phyloP scores from a whole-genome alignment of 2,113 vertebrate species.

The Prunella himalayana region DNA sequence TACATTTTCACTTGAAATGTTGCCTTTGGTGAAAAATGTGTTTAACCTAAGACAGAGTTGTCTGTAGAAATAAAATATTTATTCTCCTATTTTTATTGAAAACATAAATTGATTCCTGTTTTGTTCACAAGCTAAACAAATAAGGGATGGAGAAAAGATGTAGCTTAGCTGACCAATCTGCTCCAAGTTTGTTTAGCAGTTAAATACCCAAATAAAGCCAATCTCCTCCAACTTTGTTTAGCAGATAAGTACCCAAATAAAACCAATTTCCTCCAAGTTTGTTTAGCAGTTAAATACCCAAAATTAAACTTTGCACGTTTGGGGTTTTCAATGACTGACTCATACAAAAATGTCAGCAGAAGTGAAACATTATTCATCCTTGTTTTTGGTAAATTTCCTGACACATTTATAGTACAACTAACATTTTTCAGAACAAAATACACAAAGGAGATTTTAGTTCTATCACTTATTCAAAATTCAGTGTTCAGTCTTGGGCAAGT shows the following conservation, averaged over 20 bases:
- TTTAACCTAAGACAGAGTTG: background rate
- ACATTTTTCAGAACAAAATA: background rate
- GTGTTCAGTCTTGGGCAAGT: rapidly evolving
- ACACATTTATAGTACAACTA: background rate
- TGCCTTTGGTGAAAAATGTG: background rate
- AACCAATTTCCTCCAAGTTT: rapidly evolving
- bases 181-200: background rate
- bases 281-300: background rate
- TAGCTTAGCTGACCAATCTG: background rate
- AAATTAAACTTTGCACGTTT: background rate
- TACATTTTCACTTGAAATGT: background rate
- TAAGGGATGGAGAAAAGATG: background rate
- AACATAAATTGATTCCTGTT: background rate
- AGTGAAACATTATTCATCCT: background rate
- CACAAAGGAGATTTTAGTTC: background rate
- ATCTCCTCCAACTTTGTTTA: background rate
- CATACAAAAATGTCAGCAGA: background rate
- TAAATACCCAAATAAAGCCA: background rate
- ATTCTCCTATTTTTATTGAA: background rate
- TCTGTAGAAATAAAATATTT: background rate
- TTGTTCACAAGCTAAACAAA: background rate
- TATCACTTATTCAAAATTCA: background rate
- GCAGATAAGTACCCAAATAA: background rate
- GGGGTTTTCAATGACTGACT: background rate
- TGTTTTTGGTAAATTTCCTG: background rate